Percentiles rank a stretch among this genome's conserved stretches.
Evolutionary conservation across 2,113 vertebrate species (phyloP).

Genomic region (Semicossyphus pulcher): DNA sequence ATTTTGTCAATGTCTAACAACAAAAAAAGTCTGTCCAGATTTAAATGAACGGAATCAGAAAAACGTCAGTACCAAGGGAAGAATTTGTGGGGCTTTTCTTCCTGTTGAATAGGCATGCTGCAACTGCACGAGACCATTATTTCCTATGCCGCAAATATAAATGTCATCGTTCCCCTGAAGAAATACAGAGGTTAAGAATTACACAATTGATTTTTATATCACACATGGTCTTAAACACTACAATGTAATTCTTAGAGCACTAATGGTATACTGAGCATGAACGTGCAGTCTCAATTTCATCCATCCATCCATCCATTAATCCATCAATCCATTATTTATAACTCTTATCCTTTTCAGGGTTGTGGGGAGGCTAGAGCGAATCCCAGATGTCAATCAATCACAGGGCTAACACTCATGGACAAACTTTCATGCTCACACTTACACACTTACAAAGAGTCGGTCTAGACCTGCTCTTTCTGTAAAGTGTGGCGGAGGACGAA

Average conservation of each 20-base stretch:
- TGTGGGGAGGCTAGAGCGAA: no score
- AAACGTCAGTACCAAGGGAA: conserved; percentile 69
- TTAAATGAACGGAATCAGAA: not conserved
- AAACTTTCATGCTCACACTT: no score
- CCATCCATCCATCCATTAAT: no score
- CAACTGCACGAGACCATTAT: conserved; percentile 47
- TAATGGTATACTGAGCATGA: not conserved
- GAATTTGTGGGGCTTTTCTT: conserved; percentile 24
- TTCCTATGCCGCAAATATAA: conserved; percentile 77
- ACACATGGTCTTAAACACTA: not conserved
- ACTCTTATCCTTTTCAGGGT: no score
- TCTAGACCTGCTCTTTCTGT: no score
- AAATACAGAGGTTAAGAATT: not conserved
- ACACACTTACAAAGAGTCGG: no score
- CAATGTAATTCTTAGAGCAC: not conserved
- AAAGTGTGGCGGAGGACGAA: no score
- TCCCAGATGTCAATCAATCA: no score
- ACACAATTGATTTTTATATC: not conserved
- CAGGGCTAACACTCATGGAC: no score
- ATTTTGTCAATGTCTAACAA: not conserved
- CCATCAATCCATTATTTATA: no score
- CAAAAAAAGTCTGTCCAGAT: not conserved
- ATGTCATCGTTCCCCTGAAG: conserved; percentile 84
- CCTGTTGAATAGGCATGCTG: conserved; percentile 79
- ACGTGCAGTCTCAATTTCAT: no score